Base-by-base conservation (phyloP, 2,797 vertebrate species). In the Mus caroli region DNA sequence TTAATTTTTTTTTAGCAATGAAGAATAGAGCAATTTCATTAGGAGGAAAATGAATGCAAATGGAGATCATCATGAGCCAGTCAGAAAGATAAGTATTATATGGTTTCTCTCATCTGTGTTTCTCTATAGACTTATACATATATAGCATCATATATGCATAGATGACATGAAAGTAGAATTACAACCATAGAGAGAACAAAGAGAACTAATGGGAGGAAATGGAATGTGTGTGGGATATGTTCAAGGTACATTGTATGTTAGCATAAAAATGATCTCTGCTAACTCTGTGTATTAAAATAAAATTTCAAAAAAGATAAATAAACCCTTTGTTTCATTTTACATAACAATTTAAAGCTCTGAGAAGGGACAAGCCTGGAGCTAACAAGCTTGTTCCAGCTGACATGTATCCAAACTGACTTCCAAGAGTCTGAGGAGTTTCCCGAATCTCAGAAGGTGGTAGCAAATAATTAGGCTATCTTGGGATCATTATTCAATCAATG, bases 121-220 rank as follows among this genome's bases (percentile, higher is more conserved):
- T 73, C 24, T 64, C 34, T 85, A 14, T 20, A 75, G 69, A 58
- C 10, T 40, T 88, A 56, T 31, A 40, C 2, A 2, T 88, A 54
- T 17, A 86, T 86, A 88, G 31, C 71, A 88, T 87, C 67, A 87
- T 73, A 56, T 73, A 56, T 54, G 14, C 15, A 26, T 71, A 73
- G 11, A 56, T 75, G 52, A 40, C n/a, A 88, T 28, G 22, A 11
- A 87, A 54, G 24, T 73, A 73, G 34, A 73, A 19, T 56, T 5
- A 40, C 17, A 50, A 54, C 50, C n/a, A 9, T 56, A 56, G 20
- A 20, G n/a, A 56, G 13, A 58, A 28, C n/a, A 75, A 71, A 20
- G 12, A 15, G n/a, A 4, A 31, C 15, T 56, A 75, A 56, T 40
- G 9, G 9, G n/a, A 73, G 9, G 52, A 88, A 37, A 37, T 19